Percentiles rank a stretch among this genome's conserved stretches.
phyloP scores from a whole-genome alignment of 2,888 invertebrate genomes.

The Caenorhabditis imperialis region DNA sequence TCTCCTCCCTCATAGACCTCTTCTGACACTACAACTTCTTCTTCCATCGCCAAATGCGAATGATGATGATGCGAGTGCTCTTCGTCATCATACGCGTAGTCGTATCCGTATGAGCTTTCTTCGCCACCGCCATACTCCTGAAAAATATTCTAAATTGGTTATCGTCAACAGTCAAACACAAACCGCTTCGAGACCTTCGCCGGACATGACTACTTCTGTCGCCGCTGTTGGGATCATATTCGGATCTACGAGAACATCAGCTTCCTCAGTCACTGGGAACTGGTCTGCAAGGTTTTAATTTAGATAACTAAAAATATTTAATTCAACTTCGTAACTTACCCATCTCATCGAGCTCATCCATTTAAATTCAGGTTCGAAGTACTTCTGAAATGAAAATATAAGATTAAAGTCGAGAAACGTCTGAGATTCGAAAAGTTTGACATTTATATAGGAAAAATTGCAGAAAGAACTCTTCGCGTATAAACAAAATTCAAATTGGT shows the following conservation, averaged over 20 bases:
- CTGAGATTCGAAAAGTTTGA: no score
- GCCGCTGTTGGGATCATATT: slow-evolving; percentile 45
- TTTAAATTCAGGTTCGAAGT: slow-evolving; percentile 23
- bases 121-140: slow-evolving; percentile 11
- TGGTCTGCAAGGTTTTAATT: slow-evolving; percentile 16
- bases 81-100: slow-evolving; percentile 47
- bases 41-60: slow-evolving; percentile 11
- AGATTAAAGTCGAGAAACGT: no score
- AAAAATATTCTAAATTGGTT: background rate
- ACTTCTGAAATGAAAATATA: background rate
- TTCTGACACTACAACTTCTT: slow-evolving; percentile 33
- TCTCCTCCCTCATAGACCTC: slow-evolving; percentile 26
- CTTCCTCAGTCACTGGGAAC: slow-evolving; percentile 21
- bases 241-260: slow-evolving; percentile 29
- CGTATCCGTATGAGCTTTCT: slow-evolving; percentile 20
- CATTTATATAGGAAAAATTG: background rate
- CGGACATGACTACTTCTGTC: slow-evolving; percentile 52
- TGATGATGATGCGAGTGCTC: slow-evolving; percentile 20
- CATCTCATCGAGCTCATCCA: slow-evolving; percentile 35
- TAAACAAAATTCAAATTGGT: slow-evolving; percentile 21
- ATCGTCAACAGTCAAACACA: background rate
- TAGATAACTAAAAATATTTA: background rate
- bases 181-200: slow-evolving; percentile 35
- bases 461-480: background rate
- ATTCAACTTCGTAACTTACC: slow-evolving; percentile 8